Evolutionary conservation across 2,888 invertebrate genomes (phyloP), one percentile per base, ranked within the genome.

Genomic region (Morpho helenor): DNA sequence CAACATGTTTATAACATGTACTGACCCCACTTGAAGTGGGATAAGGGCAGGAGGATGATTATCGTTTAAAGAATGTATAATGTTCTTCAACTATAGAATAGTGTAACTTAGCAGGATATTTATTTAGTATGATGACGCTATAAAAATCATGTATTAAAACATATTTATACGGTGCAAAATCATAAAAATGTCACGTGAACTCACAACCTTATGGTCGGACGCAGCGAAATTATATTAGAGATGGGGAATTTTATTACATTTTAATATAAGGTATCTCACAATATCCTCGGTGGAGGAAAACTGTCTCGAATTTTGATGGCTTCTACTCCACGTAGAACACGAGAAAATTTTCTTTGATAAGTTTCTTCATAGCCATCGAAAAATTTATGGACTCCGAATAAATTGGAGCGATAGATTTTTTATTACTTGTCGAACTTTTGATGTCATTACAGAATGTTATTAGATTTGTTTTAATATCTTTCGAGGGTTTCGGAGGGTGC

Each of bases 201-300:
- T 64, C 64, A 56, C 62, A 61, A 62, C 70, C 69, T 73, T 66
- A 77, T 66, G 68, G 66, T 62, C 66, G 67, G 75, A 73, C 67
- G 73, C 75, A 73, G 70, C 76, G 72, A 77, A 82, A 83, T 82
- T 79, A 80, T 80, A 80, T 80, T 79, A 81, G 80, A 77, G 72
- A 76, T 73, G 76, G 72, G 70, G 75, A 77, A 76, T 83, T 84
- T 84, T 84, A 84, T 86, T 82, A 84, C 79, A 82, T 82, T 85
- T 84, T 83, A 84, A 85, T 84, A 83, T 80, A 76, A 80, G 78
- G 77, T 79, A 82, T 84, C 75, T 72, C 73, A 75, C 76, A 81
- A 81, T 79, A 80, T 82, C 76, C 61, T 55, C 62, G 59, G 79
- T 68, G 69, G 70, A 63, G 67, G 71, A 70, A 77, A 76, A 76